phyloP scores from a whole-genome alignment of 2,888 invertebrate genomes.

The Nymphalis c-album region DNA sequence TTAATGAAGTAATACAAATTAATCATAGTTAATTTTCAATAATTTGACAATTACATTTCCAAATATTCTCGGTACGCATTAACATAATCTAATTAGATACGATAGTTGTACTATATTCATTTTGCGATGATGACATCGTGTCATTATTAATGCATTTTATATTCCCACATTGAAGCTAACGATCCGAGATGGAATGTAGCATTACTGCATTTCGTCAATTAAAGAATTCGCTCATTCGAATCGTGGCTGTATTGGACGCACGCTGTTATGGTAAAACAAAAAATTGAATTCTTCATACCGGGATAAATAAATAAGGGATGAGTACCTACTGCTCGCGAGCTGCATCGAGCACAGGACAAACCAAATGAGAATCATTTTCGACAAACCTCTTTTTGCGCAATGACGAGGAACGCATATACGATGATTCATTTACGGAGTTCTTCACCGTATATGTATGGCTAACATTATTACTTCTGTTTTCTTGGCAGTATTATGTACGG shows the following conservation, averaged over 20 bases:
- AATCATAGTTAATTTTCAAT: constrained; percentile 3
- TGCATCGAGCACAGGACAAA: constrained; percentile 56
- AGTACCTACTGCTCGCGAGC: constrained; percentile 57
- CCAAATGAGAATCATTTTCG: constrained; percentile 76
- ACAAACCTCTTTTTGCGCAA: constrained; percentile 77
- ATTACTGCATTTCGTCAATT: constrained; percentile 73
- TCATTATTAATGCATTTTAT: constrained; percentile 59
- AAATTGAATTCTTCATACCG: constrained; percentile 74
- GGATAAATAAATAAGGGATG: constrained; percentile 81
- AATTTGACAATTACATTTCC: background rate
- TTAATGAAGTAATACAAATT: background rate
- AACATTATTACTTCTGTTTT: constrained; percentile 79
- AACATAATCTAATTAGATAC: background rate
- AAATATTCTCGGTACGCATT: background rate
- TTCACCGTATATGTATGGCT: constrained; percentile 74
- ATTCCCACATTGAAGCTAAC: constrained; percentile 69
- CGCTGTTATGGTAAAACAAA: constrained; percentile 70
- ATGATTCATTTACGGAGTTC: constrained; percentile 80
- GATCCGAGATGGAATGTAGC: constrained; percentile 65
- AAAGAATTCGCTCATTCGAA: constrained; percentile 71
- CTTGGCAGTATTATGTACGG: constrained; percentile 75
- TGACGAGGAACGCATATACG: constrained; percentile 78
- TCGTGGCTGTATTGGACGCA: constrained; percentile 60
- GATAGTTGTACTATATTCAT: background rate
- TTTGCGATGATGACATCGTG: constrained; percentile 39